Percentiles rank a stretch among this genome's conserved stretches.
Evolutionary conservation across 2,797 vertebrate genomes (phyloP).

Genomic region (Cuniculus paca): DNA sequence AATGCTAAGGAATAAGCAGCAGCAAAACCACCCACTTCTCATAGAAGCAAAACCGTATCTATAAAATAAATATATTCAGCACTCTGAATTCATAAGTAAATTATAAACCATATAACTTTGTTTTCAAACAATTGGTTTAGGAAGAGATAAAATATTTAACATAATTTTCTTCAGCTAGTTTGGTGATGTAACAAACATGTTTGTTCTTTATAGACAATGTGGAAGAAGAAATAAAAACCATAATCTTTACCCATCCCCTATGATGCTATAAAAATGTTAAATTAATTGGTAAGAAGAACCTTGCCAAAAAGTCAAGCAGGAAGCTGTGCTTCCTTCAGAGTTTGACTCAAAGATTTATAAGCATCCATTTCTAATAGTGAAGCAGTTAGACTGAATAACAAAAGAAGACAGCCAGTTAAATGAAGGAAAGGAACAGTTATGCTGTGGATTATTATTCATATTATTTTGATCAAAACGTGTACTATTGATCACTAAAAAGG

Average conservation of each 20-base stretch:
- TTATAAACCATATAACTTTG: neutral
- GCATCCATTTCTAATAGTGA: neutral
- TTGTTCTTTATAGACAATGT: neutral
- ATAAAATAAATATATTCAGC: neutral
- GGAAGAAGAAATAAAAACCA: neutral
- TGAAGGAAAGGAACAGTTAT: neutral
- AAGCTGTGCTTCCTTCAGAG: constrained; percentile 29
- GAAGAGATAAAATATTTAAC: neutral
- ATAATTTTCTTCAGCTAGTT: neutral
- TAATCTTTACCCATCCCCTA: neutral
- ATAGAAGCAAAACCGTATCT: neutral
- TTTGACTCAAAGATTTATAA: neutral
- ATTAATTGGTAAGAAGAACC: neutral
- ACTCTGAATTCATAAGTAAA: neutral
- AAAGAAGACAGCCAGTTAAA: constrained; percentile 21
- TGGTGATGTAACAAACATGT: neutral
- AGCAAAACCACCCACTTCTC: neutral
- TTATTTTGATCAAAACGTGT: constrained; percentile 59
- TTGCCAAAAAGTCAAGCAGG: neutral
- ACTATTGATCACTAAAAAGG: constrained; percentile 26
- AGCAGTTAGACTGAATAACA: constrained; percentile 5
- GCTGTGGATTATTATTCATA: constrained; percentile 58
- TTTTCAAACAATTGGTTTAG: neutral
- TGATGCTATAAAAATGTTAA: neutral
- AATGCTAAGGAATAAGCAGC: neutral